Base-by-base conservation (phyloP, 2,797 vertebrate species). In the Falco peregrinus region DNA sequence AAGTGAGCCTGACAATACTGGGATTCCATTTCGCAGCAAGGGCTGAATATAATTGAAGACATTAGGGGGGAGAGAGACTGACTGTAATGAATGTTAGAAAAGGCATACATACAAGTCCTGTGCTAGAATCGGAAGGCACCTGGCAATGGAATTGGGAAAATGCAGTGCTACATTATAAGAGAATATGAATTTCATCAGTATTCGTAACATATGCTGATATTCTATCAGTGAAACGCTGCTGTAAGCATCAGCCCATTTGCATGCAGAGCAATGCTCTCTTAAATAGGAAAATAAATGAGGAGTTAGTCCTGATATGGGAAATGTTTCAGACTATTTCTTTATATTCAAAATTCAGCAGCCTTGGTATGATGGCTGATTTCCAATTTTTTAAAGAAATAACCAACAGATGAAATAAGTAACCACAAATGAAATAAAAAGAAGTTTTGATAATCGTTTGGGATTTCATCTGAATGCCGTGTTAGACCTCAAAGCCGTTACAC, bases 281-380 rank as follows among this genome's bases (percentile, higher is more conserved):
- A 96, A 96, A 95, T 87, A 90, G 80, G 74, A 88, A 93, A 95
- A 94, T 93, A 95, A 95, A 95, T 87, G 93, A 92, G 74, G 90
- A 88, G 74, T 97, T 94, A 93, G 91, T 81, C 70, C 68, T 87
- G 95, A 87, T 93, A 73, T 6, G 50, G 86, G 59, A 88, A 93
- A 41, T 48, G 35, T 92, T 95, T 94, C 37, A 39, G 75, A 78
- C 75, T 87, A 31, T 87, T 95, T 93, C 47, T 64, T 93, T 84
- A 61, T 41, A 33, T 7, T 87, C 65, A 77, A 89, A 94, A 87
- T 91, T 89, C 70, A 83, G 41, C 71, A 96, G 71, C 59, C 75
- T 59, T 61, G 39, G 8, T 57, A n/a, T 78, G 75, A 88, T 64
- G 92, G 61, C 75, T 76, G 80, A 91, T 93, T 80, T 84, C 53